Evolutionary conservation across 2,888 invertebrate genomes (phyloP).

Genomic region (Heliconius cydno): DNA sequence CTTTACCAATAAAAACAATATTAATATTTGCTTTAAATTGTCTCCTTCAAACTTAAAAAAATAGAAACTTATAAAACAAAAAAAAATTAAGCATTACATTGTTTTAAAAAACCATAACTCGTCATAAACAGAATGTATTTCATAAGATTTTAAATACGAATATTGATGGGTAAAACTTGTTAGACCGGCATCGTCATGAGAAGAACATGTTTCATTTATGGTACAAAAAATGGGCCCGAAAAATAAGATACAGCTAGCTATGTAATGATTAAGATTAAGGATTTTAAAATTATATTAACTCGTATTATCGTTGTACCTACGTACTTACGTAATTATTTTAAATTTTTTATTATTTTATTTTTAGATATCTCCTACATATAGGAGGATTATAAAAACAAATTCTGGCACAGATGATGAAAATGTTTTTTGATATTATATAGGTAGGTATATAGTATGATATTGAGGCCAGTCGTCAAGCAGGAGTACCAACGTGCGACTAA

Average conservation of each 20-base stretch:
- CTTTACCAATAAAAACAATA: not conserved
- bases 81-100: not conserved
- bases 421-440: too few relatives aligned
- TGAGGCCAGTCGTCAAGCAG: too few relatives aligned
- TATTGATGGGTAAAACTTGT: constrained; percentile 1
- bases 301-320: not conserved
- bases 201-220: not conserved
- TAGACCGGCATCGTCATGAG: not conserved
- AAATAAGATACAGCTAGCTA: not conserved
- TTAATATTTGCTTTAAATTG: not conserved
- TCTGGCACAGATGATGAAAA: too few relatives aligned
- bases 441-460: too few relatives aligned
- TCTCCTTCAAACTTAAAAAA: not conserved
- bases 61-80: not conserved
- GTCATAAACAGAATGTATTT: not conserved
- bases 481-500: too few relatives aligned
- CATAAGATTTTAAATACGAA: not conserved
- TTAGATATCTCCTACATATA: too few relatives aligned
- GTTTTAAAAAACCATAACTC: not conserved
- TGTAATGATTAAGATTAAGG: not conserved
- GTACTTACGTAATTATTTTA: too few relatives aligned
- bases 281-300: not conserved
- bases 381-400: too few relatives aligned
- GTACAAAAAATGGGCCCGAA: not conserved
- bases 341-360: not conserved